Evolutionary conservation across 1,140 invertebrate genomes (phyloP).

Genomic region (Oreohelix idahoensis): DNA sequence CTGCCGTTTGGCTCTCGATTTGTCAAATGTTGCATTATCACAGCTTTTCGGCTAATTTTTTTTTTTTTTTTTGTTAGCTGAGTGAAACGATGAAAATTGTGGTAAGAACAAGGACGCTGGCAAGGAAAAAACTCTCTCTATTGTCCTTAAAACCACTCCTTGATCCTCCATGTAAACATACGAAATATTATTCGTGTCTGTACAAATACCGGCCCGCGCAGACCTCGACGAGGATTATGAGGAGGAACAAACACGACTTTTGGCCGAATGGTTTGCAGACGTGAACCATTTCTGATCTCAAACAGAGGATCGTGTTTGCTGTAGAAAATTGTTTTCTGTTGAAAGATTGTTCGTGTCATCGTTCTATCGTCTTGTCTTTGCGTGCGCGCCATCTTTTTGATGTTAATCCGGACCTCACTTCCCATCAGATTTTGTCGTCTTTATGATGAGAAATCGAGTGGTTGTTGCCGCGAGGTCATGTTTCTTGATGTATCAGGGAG

Average conservation of each 20-base stretch:
- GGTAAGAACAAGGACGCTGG: background rate
- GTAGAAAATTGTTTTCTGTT: slow-evolving; percentile 36
- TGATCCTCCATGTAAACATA: background rate
- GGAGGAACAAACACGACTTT: slow-evolving; percentile 31
- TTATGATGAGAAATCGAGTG: background rate
- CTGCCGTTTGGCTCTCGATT: no score
- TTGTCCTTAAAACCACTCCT: slow-evolving; percentile 3
- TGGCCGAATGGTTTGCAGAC: slow-evolving; percentile 20
- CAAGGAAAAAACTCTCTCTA: background rate
- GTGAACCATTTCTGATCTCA: slow-evolving; percentile 33
- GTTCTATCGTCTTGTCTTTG: slow-evolving; percentile 1
- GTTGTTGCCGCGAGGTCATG: background rate
- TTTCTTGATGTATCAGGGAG: background rate
- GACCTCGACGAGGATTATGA: slow-evolving; percentile 18
- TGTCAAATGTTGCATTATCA: no score
- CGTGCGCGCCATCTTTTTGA: background rate
- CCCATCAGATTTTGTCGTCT: background rate
- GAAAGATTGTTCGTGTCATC: slow-evolving; percentile 9
- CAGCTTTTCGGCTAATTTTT: no score
- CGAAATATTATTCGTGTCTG: slow-evolving; percentile 23
- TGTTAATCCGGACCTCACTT: slow-evolving; percentile 3
- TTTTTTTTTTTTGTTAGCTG: background rate
- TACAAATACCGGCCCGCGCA: background rate
- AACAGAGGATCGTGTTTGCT: slow-evolving; percentile 24
- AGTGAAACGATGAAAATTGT: background rate